A percentile compares a stretch with the other conserved stretches of the same genome.
phyloP scores from a whole-genome alignment of 2,113 vertebrate genomes.

The Syngnathus scovelli region DNA sequence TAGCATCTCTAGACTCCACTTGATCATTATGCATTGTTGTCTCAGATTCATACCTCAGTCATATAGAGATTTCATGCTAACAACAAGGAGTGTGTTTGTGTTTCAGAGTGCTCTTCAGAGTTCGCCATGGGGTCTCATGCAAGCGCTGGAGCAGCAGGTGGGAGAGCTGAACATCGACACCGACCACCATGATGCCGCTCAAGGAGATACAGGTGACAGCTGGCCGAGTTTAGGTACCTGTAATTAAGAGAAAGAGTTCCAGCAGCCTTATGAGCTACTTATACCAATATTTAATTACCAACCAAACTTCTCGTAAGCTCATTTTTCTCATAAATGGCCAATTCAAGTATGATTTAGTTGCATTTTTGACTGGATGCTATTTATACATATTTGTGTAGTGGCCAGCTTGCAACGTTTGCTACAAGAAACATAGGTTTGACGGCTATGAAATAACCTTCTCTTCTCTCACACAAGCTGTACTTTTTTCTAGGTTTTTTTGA shows the following conservation, averaged over 20 bases:
- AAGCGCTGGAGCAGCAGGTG: conserved; percentile 67
- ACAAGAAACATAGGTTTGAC: conserved; percentile 11
- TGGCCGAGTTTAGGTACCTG: conserved; percentile 58
- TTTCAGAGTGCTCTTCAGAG: conserved; percentile 66
- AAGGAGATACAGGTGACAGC: conserved; percentile 53
- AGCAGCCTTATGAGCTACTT: background rate
- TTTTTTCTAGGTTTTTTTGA: conserved; percentile 74
- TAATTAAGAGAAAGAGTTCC: background rate
- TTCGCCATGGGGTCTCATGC: conserved; percentile 66
- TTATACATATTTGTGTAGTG: conserved; percentile 6
- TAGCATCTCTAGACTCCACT: conserved; percentile 14
- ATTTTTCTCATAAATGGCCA: background rate
- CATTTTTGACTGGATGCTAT: background rate
- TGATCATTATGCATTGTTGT: conserved; percentile 20
- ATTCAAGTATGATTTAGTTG: background rate
- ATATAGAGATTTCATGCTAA: background rate
- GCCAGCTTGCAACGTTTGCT: conserved; percentile 13
- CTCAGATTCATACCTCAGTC: conserved; percentile 14
- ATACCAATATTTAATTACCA: background rate
- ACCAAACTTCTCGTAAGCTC: background rate
- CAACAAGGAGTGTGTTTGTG: conserved; percentile 19
- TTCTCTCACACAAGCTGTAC: conserved; percentile 1
- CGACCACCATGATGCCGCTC: conserved; percentile 33
- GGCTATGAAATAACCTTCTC: conserved; percentile 8
- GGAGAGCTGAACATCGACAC: conserved; percentile 64